phyloP scores from a whole-genome alignment of 2,113 vertebrate genomes.

The Patagioenas fasciata region DNA sequence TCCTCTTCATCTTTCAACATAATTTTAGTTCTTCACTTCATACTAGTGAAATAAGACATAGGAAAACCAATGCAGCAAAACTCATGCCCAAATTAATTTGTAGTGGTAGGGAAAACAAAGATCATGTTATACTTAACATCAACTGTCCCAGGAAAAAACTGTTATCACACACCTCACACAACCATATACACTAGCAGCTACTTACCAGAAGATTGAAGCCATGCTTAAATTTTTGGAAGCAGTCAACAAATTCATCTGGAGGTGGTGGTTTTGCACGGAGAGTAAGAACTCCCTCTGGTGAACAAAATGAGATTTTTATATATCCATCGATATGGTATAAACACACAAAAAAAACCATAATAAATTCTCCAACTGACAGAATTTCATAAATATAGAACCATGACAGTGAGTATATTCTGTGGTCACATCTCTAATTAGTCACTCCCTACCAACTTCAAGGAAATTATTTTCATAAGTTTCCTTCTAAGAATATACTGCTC shows the following conservation, averaged over 20 bases:
- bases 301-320: conserved; percentile 29
- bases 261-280: conserved; percentile 89
- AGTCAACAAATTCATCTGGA: conserved; percentile 91
- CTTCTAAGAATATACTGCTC: background rate
- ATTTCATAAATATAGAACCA: background rate
- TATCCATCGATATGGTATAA: background rate
- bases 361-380: background rate
- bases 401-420: background rate
- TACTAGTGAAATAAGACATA: background rate
- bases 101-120: background rate
- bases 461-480: background rate
- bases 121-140: background rate
- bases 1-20: background rate
- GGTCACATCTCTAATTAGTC: background rate
- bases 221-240: conserved; percentile 97
- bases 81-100: background rate
- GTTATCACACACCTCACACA: background rate
- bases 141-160: background rate
- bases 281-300: conserved; percentile 93
- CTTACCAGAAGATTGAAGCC: conserved; percentile 96
- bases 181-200: background rate
- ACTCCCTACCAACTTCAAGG: background rate
- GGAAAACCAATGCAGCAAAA: background rate
- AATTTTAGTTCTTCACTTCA: background rate
- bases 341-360: background rate